Percentiles rank a stretch among this genome's conserved stretches.
Conservation (phyloP, 23 tunicate species). For the Diplosoma virens region DNA sequence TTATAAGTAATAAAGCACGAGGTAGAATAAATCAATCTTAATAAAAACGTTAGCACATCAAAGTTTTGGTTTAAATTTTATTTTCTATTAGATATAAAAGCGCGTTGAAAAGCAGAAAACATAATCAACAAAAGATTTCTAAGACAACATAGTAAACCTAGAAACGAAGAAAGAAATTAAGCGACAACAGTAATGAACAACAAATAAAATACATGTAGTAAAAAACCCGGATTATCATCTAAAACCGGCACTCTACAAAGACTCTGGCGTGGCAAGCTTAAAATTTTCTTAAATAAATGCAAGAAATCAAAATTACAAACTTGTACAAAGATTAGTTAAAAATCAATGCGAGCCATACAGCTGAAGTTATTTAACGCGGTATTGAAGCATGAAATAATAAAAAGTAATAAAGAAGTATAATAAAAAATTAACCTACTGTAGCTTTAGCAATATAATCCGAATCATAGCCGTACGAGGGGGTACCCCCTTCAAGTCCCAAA, state of each 20-base stretch:
- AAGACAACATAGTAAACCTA: background rate
- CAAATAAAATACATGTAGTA: too few species aligned
- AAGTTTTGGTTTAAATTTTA: background rate
- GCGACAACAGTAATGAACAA: too few species aligned
- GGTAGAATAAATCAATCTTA: too few species aligned
- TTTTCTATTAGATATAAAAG: background rate
- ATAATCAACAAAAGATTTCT: background rate
- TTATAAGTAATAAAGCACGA: too few species aligned
- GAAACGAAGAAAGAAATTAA: background rate
- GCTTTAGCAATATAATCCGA: too few species aligned
- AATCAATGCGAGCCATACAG: background rate
- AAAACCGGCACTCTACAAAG: background rate
- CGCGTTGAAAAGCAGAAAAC: background rate
- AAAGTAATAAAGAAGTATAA: background rate
- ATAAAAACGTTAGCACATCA: too few species aligned
- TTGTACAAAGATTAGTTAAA: background rate
- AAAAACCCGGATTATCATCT: background rate
- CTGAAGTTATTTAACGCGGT: background rate
- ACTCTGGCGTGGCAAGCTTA: background rate
- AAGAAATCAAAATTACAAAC: background rate
- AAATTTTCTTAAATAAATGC: too few species aligned
- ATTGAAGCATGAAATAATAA: background rate
- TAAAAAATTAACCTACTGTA: too few species aligned
- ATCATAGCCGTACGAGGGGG: too few species aligned
- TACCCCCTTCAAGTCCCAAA: too few species aligned